phyloP scores from a whole-genome alignment of 2,113 vertebrate genomes.

The Oostethus manadensis region DNA sequence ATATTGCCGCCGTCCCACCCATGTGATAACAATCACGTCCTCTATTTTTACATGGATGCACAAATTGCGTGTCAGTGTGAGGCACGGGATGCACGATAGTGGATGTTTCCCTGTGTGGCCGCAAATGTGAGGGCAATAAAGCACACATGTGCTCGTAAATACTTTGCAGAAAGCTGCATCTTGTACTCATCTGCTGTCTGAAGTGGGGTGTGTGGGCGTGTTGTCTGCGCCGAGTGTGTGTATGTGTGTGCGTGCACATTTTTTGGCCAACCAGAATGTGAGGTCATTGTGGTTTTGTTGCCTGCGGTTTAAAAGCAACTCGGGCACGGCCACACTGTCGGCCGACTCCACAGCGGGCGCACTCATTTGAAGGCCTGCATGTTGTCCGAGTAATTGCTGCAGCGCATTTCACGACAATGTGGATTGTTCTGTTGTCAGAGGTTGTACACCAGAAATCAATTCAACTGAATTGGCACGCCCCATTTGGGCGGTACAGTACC shows the following conservation, averaged over 20 bases:
- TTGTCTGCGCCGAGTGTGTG: conserved; percentile 14
- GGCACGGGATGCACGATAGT: conserved; percentile 20
- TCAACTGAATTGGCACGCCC: not conserved
- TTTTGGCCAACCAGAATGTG: conserved; percentile 47
- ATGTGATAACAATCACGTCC: conserved; percentile 19
- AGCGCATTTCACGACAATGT: not conserved
- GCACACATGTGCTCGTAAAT: conserved; percentile 52
- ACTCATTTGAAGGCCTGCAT: not conserved
- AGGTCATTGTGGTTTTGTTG: conserved; percentile 58
- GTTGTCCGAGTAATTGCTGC: not conserved
- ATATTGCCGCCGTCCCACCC: conserved; percentile 14
- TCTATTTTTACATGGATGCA: conserved; percentile 27
- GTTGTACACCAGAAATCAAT: not conserved
- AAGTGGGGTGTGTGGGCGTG: conserved; percentile 30
- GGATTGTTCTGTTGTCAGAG: not conserved
- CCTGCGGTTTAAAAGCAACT: conserved; percentile 53
- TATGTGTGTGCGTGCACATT: conserved; percentile 29
- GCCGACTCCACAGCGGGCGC: conserved; percentile 13
- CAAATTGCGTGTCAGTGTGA: conserved; percentile 5
- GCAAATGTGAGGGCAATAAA: conserved; percentile 38
- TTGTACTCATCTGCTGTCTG: conserved; percentile 30
- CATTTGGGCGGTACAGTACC: not conserved
- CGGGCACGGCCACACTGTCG: conserved; percentile 13
- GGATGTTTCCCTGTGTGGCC: conserved; percentile 10
- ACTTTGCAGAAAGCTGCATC: conserved; percentile 33